Conservation (phyloP, 53 echinoderm and acorn worm genomes). For the Hippasteria phrygiana region DNA sequence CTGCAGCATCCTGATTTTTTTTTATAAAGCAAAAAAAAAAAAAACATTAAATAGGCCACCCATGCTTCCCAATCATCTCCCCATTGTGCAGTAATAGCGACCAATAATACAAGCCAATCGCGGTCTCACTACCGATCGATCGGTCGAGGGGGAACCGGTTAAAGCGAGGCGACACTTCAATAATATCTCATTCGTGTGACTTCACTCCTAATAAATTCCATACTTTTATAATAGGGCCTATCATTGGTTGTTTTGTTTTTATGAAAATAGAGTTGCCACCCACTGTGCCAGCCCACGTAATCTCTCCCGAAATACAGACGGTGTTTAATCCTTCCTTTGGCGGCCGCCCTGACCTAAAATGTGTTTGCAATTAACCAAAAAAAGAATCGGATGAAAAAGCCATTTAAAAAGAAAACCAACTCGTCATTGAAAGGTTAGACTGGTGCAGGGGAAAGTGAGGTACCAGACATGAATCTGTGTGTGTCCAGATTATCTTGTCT, state of each 20-base stretch:
- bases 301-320: conserved; percentile 9
- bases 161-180: conserved; percentile 33
- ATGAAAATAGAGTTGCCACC: conserved; percentile 36
- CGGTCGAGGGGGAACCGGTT: background rate
- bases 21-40: background rate
- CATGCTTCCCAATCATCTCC: conserved; percentile 44
- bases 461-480: background rate
- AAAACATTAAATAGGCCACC: conserved; percentile 17
- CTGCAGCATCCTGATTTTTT: background rate
- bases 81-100: conserved; percentile 48
- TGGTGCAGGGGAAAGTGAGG: background rate
- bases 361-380: conserved; percentile 51
- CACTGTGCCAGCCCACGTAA: conserved; percentile 41
- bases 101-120: background rate
- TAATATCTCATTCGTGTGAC: conserved; percentile 7
- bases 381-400: background rate
- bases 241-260: background rate
- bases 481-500: conserved; percentile 8
- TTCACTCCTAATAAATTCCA: background rate
- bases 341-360: conserved; percentile 11
- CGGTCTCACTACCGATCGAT: background rate
- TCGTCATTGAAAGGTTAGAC: background rate
- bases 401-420: background rate
- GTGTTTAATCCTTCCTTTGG: conserved; percentile 36
- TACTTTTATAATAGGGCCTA: background rate